Conservation (phyloP, 2,797 vertebrate genomes). For the Rallus crepitans region DNA sequence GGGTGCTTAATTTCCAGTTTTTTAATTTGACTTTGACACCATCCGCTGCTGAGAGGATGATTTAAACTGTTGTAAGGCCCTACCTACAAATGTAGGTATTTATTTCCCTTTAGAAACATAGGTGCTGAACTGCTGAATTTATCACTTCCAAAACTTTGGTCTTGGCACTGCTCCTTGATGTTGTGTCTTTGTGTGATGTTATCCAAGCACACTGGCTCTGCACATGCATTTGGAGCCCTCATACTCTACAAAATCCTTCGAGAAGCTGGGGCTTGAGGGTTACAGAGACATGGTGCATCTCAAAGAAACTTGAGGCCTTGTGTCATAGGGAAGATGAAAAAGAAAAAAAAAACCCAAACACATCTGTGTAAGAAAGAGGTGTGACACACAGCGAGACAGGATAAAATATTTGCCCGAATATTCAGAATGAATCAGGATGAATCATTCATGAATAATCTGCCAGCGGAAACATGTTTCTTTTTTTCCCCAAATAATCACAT, state of each 20-base stretch:
- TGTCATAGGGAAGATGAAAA: not conserved
- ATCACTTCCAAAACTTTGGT: not conserved
- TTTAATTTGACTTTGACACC: not conserved
- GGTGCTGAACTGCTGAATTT: not conserved
- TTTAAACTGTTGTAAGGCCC: not conserved
- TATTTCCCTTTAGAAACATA: not conserved
- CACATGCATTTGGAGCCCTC: not conserved
- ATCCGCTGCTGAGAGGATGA: not conserved
- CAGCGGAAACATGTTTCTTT: not conserved
- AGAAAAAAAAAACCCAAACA: not conserved
- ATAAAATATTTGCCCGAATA: not conserved
- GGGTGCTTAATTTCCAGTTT: not conserved
- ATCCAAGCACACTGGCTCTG: not conserved
- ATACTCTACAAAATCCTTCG: not conserved
- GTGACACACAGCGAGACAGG: not conserved
- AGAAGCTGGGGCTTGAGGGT: not conserved
- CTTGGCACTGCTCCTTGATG: not conserved
- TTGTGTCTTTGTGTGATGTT: not conserved
- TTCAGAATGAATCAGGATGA: not conserved
- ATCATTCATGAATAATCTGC: not conserved
- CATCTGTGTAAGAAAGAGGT: rapidly evolving
- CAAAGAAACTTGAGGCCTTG: not conserved
- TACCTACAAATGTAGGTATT: not conserved
- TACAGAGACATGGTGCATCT: not conserved
- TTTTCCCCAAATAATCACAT: not conserved